Percentiles rank a stretch among this genome's conserved stretches.
Evolutionary conservation across 2,113 vertebrate genomes (phyloP).

Genomic region (Limnothrissa miodon): DNA sequence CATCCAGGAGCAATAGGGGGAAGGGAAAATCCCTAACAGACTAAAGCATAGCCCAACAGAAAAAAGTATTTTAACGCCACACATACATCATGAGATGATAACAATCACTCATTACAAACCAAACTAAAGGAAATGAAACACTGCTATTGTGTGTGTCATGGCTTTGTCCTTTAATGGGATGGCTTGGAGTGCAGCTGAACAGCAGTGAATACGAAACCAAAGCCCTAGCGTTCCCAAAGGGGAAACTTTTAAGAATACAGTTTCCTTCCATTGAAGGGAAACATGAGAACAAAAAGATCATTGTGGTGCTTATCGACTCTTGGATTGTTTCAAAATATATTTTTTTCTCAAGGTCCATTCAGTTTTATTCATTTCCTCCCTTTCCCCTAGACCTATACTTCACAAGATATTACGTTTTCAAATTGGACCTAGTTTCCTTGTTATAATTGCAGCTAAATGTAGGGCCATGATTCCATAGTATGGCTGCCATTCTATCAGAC

Average conservation of each 20-base stretch:
- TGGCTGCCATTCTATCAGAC: neutral
- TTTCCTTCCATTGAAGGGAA: neutral
- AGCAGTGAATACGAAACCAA: neutral
- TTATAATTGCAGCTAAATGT: neutral
- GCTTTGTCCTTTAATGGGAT: neutral
- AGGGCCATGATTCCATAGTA: neutral
- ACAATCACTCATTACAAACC: neutral
- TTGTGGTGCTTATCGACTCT: conserved; percentile 24
- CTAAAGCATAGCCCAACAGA: too few species aligned
- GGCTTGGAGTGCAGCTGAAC: neutral
- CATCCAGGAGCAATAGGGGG: too few species aligned
- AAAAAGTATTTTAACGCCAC: too few species aligned
- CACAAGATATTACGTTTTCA: neutral
- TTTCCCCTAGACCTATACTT: neutral
- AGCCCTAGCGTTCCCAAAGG: neutral
- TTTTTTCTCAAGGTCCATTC: neutral
- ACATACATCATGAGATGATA: neutral
- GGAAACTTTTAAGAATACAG: neutral
- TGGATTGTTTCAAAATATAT: conserved; percentile 3
- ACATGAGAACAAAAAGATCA: neutral
- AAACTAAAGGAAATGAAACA: neutral
- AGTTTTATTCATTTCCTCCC: neutral
- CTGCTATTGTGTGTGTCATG: neutral
- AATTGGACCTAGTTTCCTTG: neutral
- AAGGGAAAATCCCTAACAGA: too few species aligned